phyloP scores from a whole-genome alignment of 2,888 invertebrate species.

The Chaitophorus viminalis region DNA sequence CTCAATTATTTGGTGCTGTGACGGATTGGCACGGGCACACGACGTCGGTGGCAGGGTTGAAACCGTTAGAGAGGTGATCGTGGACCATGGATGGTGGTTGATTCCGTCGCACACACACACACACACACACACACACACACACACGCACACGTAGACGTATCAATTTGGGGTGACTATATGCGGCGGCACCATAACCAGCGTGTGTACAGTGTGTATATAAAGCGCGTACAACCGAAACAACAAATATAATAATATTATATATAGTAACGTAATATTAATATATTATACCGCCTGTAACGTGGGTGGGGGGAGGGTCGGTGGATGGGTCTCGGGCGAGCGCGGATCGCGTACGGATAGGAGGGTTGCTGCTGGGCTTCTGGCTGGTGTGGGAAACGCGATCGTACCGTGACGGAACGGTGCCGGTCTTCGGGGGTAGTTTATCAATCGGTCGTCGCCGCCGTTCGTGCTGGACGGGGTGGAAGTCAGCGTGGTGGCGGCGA shows the following conservation, averaged over 20 bases:
- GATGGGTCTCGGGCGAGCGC: not conserved
- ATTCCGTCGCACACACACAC: not conserved
- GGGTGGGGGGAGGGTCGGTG: not conserved
- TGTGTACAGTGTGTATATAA: too few species aligned
- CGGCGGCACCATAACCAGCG: too few species aligned
- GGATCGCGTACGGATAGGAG: not conserved
- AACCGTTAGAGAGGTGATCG: not conserved
- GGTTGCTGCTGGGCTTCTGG: not conserved
- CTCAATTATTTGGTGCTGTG: conserved; percentile 49
- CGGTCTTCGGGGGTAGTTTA: conserved; percentile 18
- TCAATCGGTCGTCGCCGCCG: conserved; percentile 25
- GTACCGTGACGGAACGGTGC: conserved; percentile 55
- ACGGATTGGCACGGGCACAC: conserved; percentile 34
- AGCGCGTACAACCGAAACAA: not conserved
- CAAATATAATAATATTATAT: not conserved
- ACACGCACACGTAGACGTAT: not conserved
- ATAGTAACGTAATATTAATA: too few species aligned
- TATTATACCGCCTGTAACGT: not conserved
- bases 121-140: not conserved
- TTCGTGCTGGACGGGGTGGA: not conserved
- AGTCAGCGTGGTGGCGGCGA: not conserved
- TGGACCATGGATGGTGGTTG: not conserved
- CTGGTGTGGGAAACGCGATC: conserved; percentile 57
- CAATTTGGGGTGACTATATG: conserved; percentile 14
- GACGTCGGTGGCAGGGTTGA: not conserved